Evolutionary conservation across 2,888 invertebrate genomes (phyloP).

Genomic region (Hymenopus coronatus): DNA sequence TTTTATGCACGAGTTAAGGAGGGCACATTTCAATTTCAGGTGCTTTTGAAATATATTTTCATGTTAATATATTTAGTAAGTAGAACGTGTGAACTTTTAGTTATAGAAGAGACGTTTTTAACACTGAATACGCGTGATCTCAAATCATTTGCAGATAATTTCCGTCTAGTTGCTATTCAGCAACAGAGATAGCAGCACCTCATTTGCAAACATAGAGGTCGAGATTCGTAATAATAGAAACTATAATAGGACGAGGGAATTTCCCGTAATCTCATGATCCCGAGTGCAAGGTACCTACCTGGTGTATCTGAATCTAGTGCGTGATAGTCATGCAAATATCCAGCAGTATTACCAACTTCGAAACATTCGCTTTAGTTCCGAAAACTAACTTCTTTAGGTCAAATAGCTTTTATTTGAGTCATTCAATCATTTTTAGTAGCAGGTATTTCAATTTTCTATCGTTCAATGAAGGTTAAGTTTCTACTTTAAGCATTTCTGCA

Average conservation of each 20-base stretch:
- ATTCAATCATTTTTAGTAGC: too few relatives aligned
- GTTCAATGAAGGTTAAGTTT: too few relatives aligned
- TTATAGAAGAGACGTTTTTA: background rate
- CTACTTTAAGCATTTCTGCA: too few relatives aligned
- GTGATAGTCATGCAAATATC: background rate
- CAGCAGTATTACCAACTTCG: background rate
- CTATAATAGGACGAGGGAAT: background rate
- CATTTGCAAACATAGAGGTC: background rate
- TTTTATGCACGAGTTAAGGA: too few relatives aligned
- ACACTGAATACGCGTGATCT: background rate
- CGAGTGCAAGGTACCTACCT: background rate
- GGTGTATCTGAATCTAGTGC: background rate
- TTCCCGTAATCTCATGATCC: background rate
- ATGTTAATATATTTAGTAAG: too few relatives aligned
- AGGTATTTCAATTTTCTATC: too few relatives aligned
- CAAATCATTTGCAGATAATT: background rate
- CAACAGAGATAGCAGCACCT: background rate
- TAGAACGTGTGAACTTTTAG: background rate
- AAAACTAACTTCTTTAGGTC: too few relatives aligned
- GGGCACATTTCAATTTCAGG: too few relatives aligned
- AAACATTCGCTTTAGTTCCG: too few relatives aligned
- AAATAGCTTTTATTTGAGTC: too few relatives aligned
- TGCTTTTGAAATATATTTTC: too few relatives aligned
- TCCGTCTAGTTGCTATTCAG: background rate
- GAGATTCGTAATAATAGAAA: background rate